Evolutionary conservation across 2,113 vertebrate genomes (phyloP).

Genomic region (Indicator maculatus): DNA sequence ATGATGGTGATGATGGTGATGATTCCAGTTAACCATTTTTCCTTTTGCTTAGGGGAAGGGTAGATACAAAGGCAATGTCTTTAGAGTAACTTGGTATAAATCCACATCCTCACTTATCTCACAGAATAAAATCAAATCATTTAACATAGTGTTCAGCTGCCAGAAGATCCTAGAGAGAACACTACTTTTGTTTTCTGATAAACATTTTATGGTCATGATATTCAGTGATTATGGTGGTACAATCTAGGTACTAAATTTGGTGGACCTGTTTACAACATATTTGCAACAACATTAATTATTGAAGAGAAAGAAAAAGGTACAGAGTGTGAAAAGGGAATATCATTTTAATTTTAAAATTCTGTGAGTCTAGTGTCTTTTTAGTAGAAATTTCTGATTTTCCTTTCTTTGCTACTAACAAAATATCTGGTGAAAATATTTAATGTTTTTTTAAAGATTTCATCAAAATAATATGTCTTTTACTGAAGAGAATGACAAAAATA

Average conservation of each 20-base stretch:
- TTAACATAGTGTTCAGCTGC: background rate
- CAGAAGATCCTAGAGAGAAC: background rate
- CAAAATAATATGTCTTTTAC: background rate
- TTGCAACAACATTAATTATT: background rate
- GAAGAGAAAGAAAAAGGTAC: background rate
- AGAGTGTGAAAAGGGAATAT: background rate
- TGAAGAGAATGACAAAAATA: background rate
- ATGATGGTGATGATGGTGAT: fast-evolving
- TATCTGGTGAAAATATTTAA: background rate
- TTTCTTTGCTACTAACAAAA: background rate
- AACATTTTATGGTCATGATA: background rate
- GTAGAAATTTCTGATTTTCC: background rate
- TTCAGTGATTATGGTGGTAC: background rate
- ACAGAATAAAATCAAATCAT: background rate
- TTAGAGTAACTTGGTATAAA: background rate
- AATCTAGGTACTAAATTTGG: background rate
- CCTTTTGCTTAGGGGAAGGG: background rate
- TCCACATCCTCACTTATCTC: background rate
- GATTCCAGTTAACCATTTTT: background rate
- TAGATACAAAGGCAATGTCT: background rate
- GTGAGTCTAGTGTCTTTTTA: background rate
- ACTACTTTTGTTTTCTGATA: background rate
- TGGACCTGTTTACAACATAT: background rate
- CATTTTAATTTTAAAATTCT: background rate
- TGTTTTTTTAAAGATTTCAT: background rate